These are phyloP conservation scores for Talpa occidentalis DNA, from an alignment of 2,113 vertebrate genomes.

Conservation along the genomic window DNA sequence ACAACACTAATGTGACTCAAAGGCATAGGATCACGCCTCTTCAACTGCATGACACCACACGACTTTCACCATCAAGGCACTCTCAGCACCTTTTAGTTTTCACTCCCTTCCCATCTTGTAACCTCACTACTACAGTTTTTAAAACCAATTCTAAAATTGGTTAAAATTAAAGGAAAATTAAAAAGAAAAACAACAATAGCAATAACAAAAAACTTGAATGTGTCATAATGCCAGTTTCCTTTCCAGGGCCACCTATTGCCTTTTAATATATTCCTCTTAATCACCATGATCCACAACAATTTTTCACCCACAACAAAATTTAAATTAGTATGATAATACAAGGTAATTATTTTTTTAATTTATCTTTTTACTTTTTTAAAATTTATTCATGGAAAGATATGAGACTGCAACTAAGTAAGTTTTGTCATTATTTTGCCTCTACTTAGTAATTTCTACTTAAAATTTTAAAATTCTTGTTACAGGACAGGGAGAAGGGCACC, in stretches of 20 bases:
- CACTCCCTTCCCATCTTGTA: too few relatives aligned
- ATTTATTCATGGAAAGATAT: background rate
- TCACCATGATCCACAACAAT: background rate
- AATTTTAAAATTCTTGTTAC: background rate
- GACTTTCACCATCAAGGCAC: too few relatives aligned
- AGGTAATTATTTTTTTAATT: background rate
- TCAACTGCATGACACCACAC: too few relatives aligned
- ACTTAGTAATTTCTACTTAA: background rate
- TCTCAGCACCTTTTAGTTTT: too few relatives aligned
- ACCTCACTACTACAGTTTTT: too few relatives aligned
- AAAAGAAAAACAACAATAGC: too few relatives aligned
- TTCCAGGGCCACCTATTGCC: background rate
- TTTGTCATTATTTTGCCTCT: background rate
- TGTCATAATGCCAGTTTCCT: background rate
- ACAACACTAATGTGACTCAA: too few relatives aligned
- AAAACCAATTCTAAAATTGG: too few relatives aligned
- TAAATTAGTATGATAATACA: background rate
- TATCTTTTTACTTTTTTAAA: background rate
- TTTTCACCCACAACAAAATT: background rate
- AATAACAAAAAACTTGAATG: background rate
- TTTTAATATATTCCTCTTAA: background rate
- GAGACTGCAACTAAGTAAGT: background rate
- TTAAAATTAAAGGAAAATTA: background rate
- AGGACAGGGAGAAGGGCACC: too few relatives aligned
- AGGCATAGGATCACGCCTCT: too few relatives aligned